Base-by-base conservation (phyloP, 2,888 invertebrate genomes). In the Drosophila niveifrons region DNA sequence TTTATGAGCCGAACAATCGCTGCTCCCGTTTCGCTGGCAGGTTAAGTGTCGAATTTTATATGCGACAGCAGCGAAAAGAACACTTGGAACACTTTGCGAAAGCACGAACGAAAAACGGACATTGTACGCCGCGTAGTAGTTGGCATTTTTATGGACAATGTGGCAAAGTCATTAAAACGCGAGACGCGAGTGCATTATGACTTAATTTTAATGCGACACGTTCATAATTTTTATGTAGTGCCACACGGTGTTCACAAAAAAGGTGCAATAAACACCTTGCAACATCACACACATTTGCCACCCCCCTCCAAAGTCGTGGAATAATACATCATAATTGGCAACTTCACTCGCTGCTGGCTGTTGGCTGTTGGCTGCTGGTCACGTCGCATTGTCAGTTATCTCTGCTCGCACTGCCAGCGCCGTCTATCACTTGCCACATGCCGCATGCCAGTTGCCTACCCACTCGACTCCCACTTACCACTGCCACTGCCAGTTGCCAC, bases 141-240 rank as follows among this genome's bases (percentile, higher is more conserved):
- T 56, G 65, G n/a, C 36, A 46, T 61, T 58, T 51, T 51, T 63
- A 59, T 52, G 44, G 77, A 67, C 66, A 78, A 66, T 75, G 78
- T 64, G 70, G 69, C 70, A 50, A 61, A 36, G 74, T 39, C 70
- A 64, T 62, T 73, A 73, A 72, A 71, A 58, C 36, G 61, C 58
- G 39, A 36, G 41, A 63, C n/a, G 43, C 41, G 31, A 75, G 78
- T 75, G 80, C 86, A 85, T 88, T 88, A 85, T 80, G 80, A 74
- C 88, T 80, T 88, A 82, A 88, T 85, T 85, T 88, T 82, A 72
- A 82, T 72, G 74, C 72, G 66, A 53, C 71, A 63, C 80, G 70
- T 75, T 75, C 83, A 79, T 75, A 86, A 78, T 69, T 56, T 80
- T 85, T 78, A 84, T 74, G 84, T 72, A 72, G 71, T 81, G 72